Evolutionary conservation across 2,113 vertebrate genomes (phyloP), one percentile per base, ranked within the genome.

Genomic region (Struthidea cinerea): DNA sequence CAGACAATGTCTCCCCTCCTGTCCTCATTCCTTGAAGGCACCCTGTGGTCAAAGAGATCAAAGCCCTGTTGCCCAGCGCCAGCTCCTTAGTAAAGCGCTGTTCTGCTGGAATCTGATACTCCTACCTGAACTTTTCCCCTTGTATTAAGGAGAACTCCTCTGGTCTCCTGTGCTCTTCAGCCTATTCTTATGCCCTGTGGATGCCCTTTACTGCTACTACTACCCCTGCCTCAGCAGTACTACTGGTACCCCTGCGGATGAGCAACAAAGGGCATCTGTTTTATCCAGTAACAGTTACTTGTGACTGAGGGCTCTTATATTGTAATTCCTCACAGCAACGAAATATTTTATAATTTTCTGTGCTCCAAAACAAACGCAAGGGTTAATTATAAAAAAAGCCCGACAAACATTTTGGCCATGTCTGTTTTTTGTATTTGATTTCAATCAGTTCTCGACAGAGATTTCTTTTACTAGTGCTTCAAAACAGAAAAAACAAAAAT

Each of bases 361-460:
- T 42, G 3, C 11, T 77, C n/a, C 7, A 39, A 76, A 91, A 59
- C 1, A 71, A 71, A 39, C 28, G 1, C 21, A 50, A 79, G 21
- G 4, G 1, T 53, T 57, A 30, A 30, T 69, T 27, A 35, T 46
- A 0, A 60, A 68, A 64, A 33, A 67, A 8, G 15, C 24, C 2
- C 3, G 20, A 7, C 1, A 61, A 35, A 28, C 9, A 27, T 52
- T 52, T 79, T 15, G 10, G 7, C 37, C 8, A 37, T 42, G 10
- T 53, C 26, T 71, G 17, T 3, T 67, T 24, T 65, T 63, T 57
- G 6, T 37, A 16, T 52, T 71, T 59, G 7, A 41, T 74, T 74
- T 74, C 32, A 69, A 11, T 41, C 37, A 57, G 30, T 33, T 63
- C 0, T 3, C 9, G 30, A 33, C 0, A 1, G 37, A 64, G 3